These are phyloP conservation scores for Clarias batrachus DNA, from an alignment of 2,113 vertebrate species.

Conservation along the genomic window DNA sequence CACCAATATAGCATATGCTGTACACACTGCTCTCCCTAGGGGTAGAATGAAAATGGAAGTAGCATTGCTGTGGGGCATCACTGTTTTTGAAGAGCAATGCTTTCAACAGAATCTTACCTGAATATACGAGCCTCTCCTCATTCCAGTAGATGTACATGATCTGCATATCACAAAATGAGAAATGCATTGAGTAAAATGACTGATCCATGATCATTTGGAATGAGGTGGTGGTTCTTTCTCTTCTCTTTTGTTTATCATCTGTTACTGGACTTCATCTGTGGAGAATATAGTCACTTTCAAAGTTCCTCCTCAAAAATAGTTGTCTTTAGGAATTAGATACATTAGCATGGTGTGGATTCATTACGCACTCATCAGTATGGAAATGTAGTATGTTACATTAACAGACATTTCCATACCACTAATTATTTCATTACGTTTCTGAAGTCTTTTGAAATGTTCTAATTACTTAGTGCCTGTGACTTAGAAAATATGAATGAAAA, in stretches of 20 bases:
- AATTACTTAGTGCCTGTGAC: no score
- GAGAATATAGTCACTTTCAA: background rate
- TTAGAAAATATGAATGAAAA: no score
- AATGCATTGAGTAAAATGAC: background rate
- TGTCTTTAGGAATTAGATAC: background rate
- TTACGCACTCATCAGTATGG: background rate
- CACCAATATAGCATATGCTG: background rate
- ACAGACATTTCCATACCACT: background rate
- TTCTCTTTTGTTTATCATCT: background rate
- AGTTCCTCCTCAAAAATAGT: background rate
- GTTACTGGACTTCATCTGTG: background rate
- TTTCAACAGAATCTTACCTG: background rate
- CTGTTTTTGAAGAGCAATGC: background rate
- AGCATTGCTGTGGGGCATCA: background rate
- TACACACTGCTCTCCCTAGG: background rate
- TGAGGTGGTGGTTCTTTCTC: background rate
- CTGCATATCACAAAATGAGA: background rate
- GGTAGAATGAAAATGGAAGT: background rate
- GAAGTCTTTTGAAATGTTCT: background rate
- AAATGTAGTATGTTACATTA: background rate
- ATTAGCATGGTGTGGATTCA: background rate
- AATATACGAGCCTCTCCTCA: background rate
- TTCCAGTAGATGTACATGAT: background rate
- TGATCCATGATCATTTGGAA: background rate
- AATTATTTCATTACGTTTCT: background rate